These are phyloP conservation scores for Cryptus viduatorius DNA, from an alignment of 2,888 invertebrate genomes.

Conservation along the genomic window DNA sequence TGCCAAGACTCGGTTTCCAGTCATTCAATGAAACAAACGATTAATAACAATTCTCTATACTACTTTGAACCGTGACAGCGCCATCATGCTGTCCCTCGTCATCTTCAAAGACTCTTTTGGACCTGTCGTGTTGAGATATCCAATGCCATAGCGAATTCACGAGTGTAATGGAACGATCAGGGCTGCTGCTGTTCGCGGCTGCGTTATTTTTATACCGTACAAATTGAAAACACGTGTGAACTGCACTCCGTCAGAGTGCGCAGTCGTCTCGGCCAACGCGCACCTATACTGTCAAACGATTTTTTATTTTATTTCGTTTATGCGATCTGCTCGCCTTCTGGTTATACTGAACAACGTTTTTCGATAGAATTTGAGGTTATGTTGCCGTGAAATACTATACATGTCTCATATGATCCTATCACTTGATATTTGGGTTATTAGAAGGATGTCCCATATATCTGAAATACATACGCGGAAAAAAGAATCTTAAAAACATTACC, in stretches of 20 bases:
- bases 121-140: conserved; percentile 49
- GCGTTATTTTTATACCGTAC: conserved; percentile 60
- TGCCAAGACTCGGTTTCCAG: conserved; percentile 27
- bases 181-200: conserved; percentile 38
- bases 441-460: no score
- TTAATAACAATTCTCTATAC: conserved; percentile 47
- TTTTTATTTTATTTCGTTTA: background rate
- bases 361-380: no score
- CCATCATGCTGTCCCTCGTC: background rate
- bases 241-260: conserved; percentile 17
- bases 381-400: no score
- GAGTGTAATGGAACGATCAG: conserved; percentile 56
- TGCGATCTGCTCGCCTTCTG: background rate
- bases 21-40: conserved; percentile 50
- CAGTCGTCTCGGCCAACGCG: conserved; percentile 9
- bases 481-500: no score
- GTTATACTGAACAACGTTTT: no score
- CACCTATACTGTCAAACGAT: background rate
- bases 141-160: conserved; percentile 34
- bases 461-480: no score
- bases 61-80: conserved; percentile 17
- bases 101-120: conserved; percentile 43
- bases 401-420: no score
- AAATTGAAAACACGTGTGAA: conserved; percentile 64
- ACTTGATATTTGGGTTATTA: no score